These are phyloP conservation scores for Turritopsis rubra DNA, from an alignment of 30 jellyfish, hydroid and myxozoan genomes.

Conservation along the genomic window DNA sequence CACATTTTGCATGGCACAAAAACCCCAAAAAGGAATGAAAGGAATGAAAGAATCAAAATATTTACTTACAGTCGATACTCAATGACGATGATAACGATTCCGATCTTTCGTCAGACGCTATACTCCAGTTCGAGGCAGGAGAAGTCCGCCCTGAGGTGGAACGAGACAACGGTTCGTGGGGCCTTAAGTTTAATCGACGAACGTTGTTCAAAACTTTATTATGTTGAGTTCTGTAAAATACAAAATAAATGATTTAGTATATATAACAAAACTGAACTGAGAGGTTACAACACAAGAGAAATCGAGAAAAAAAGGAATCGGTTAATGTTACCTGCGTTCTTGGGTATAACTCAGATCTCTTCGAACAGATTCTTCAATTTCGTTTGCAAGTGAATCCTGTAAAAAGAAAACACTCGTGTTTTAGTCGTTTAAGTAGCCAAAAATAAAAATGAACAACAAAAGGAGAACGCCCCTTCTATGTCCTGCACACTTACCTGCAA, in stretches of 20 bases:
- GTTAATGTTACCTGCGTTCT: not conserved
- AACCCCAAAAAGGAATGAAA: no score
- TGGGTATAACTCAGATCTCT: slow-evolving; percentile 38
- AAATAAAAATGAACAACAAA: not conserved
- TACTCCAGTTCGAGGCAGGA: slow-evolving; percentile 25
- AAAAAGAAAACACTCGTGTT: not conserved
- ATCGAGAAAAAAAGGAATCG: not conserved
- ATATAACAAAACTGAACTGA: not conserved
- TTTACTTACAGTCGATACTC: slow-evolving; percentile 14
- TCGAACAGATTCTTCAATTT: slow-evolving; percentile 71
- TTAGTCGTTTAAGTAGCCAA: not conserved
- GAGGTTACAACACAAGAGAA: not conserved
- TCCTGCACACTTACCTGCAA: slow-evolving; percentile 11
- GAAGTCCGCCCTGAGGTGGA: slow-evolving; percentile 37
- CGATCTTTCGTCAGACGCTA: slow-evolving; percentile 32
- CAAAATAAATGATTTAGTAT: not conserved
- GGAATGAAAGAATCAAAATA: no score
- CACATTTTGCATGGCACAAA: no score
- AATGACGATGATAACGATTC: slow-evolving; percentile 18
- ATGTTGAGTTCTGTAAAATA: slow-evolving; percentile 10
- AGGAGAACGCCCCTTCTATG: no score
- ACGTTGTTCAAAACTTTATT: slow-evolving; percentile 33
- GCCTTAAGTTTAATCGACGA: slow-evolving; percentile 18
- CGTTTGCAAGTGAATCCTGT: slow-evolving; percentile 81
- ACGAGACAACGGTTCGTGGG: not conserved